Base-by-base conservation (phyloP, 2,113 vertebrate genomes). In the Neotoma lepida region DNA sequence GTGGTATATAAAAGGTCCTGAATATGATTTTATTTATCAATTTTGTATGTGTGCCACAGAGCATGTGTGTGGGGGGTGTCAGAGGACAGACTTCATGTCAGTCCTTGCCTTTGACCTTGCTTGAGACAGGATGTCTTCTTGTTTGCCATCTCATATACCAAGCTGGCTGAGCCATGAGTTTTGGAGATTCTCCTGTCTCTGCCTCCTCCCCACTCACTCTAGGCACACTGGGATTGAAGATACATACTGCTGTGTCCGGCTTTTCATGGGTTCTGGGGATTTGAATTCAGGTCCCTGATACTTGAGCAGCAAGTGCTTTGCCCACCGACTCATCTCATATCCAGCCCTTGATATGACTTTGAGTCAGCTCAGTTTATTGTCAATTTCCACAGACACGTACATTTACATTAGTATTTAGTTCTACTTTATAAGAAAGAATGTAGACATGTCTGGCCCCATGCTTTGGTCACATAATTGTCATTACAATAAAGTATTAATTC, bases 11-110 rank as follows among this genome's bases (percentile, higher is more conserved):
- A 88, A 61, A 85, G 46, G 24, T 92, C 66, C 81, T 84, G 15
- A 90, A 68, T 90, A 28, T 81, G 20, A 64, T 86, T 91, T 93
- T 81, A 39, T 93, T 89, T 86, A 39, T 44, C 39, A 63, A 20
- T 41, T 17, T 82, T 18, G 24, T 61, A 5, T 30, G 54, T 61
- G 80, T 61, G 14, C 6, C 73, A 74, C 12, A 26, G 56, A 28
- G 13, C 54, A 61, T 9, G 26, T 28, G 56, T n/a, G n/a, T n/a
- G n/a, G n/a, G n/a, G 9, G 56, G 54, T 54, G 78, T 39, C 78
- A 58, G 35, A 82, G 78, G n/a, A 41, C n/a, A 41, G 24, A 13
- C 24, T 82, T 41, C 24, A 6, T 82, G 24, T 7, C 56, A 39
- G 78, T 61, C 80, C 39, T 82, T 82, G 24, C 80, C n/a, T 61